Percentiles rank a stretch among this genome's conserved stretches.
These are phyloP conservation scores for Drosophila sulfurigaster DNA, from an alignment of 1,140 invertebrate species.

Conservation along the genomic window DNA sequence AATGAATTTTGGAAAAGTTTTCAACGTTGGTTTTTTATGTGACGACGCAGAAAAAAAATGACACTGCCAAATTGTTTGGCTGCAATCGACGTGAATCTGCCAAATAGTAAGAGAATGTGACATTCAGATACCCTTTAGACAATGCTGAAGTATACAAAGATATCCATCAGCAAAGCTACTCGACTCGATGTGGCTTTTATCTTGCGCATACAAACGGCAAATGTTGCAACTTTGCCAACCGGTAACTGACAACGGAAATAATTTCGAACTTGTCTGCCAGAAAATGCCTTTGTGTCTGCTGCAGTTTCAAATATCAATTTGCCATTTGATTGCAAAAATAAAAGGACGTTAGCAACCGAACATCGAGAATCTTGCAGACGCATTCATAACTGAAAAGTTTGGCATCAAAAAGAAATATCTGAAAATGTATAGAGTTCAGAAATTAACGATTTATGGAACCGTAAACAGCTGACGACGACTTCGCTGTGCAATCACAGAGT, in stretches of 20 bases:
- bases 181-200: neutral
- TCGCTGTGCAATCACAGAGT: constrained; percentile 14
- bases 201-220: constrained; percentile 8
- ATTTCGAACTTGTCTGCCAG: constrained; percentile 44
- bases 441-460: constrained; percentile 27
- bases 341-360: constrained; percentile 10
- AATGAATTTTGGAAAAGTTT: constrained; percentile 20
- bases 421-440: neutral
- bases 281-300: constrained; percentile 19
- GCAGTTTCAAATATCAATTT: constrained; percentile 66
- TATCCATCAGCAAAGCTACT: neutral
- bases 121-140: neutral
- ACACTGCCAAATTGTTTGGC: constrained; percentile 12
- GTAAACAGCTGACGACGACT: constrained; percentile 14
- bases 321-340: constrained; percentile 35
- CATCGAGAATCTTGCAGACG: constrained; percentile 6
- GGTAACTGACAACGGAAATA: constrained; percentile 45
- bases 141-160: neutral
- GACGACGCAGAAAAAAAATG: neutral
- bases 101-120: neutral
- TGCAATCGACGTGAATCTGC: constrained; percentile 12
- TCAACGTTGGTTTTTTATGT: neutral
- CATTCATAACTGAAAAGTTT: neutral
- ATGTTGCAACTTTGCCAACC: constrained; percentile 38
- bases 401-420: constrained; percentile 13